A percentile compares a stretch with the other conserved stretches of the same genome.
Evolutionary conservation across 2,888 invertebrate genomes (phyloP).

Genomic region (Drosophila pseudotakahashii): DNA sequence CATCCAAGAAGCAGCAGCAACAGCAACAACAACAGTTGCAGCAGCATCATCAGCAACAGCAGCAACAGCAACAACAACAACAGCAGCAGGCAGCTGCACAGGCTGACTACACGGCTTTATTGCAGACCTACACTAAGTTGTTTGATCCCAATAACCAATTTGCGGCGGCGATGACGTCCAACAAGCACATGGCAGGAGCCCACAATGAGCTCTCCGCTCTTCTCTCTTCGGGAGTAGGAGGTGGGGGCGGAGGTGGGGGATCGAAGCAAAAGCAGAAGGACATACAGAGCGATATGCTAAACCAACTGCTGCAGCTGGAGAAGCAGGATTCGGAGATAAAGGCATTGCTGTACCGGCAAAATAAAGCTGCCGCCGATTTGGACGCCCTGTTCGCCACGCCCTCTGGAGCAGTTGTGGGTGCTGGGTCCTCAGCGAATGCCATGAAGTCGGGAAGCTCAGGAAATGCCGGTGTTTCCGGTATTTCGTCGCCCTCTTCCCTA

Average conservation of each 20-base stretch:
- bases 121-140: constrained; percentile 83
- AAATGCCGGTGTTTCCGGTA: constrained; percentile 50
- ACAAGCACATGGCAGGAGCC: constrained; percentile 72
- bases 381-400: constrained; percentile 82
- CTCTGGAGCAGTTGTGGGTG: constrained; percentile 58
- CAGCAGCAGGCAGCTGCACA: constrained; percentile 68
- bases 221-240: constrained; percentile 72
- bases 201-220: constrained; percentile 81
- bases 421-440: constrained; percentile 29
- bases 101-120: constrained; percentile 81
- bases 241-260: constrained; percentile 48
- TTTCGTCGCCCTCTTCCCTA: constrained; percentile 70
- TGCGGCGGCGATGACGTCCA: constrained; percentile 68
- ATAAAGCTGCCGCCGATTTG: constrained; percentile 82
- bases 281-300: constrained; percentile 82
- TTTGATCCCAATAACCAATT: constrained; percentile 82
- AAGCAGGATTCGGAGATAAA: constrained; percentile 83
- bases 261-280: constrained; percentile 70
- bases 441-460: constrained; percentile 37
- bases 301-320: constrained; percentile 82
- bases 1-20: constrained; percentile 61
- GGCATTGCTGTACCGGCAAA: constrained; percentile 82
- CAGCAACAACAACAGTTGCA: constrained; percentile 62
- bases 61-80: constrained; percentile 70
- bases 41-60: constrained; percentile 72